Percentiles rank a stretch among this genome's conserved stretches.
These are phyloP conservation scores for Ylistrum balloti DNA, from an alignment of 1,140 invertebrate species.

Conservation along the genomic window DNA sequence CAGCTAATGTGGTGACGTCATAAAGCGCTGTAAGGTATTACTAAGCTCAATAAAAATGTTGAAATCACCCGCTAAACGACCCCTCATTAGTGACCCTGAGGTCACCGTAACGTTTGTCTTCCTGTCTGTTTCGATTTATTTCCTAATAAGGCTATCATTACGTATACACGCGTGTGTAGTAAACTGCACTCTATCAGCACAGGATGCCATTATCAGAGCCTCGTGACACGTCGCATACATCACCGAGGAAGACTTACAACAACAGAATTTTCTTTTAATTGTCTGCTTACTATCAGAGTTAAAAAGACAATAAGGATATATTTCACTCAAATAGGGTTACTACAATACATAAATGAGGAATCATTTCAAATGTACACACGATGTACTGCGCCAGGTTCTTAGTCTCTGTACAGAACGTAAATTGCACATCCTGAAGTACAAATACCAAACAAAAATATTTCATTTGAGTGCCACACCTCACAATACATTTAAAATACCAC, in stretches of 20 bases:
- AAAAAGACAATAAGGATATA: too few relatives aligned
- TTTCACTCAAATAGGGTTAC: too few relatives aligned
- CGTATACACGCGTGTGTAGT: conserved; percentile 10
- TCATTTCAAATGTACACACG: too few relatives aligned
- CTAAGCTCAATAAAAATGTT: conserved; percentile 20
- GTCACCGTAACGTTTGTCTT: not conserved
- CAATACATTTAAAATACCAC: too few relatives aligned
- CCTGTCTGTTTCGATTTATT: conserved; percentile 15
- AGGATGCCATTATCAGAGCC: not conserved
- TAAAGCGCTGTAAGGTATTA: not conserved
- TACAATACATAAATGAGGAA: too few relatives aligned
- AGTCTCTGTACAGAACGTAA: too few relatives aligned
- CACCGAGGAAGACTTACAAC: not conserved
- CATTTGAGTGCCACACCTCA: too few relatives aligned
- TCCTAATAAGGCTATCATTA: conserved; percentile 35
- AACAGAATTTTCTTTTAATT: not conserved
- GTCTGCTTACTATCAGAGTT: too few relatives aligned
- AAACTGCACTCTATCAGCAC: not conserved
- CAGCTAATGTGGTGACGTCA: not conserved
- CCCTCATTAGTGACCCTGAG: conserved; percentile 19
- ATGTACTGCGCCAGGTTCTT: too few relatives aligned
- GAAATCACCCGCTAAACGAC: not conserved
- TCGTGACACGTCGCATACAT: not conserved
- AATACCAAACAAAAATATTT: too few relatives aligned
- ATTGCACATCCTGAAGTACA: too few relatives aligned